phyloP scores from a whole-genome alignment of 2,113 vertebrate species.

The Hydrolagus affinis region DNA sequence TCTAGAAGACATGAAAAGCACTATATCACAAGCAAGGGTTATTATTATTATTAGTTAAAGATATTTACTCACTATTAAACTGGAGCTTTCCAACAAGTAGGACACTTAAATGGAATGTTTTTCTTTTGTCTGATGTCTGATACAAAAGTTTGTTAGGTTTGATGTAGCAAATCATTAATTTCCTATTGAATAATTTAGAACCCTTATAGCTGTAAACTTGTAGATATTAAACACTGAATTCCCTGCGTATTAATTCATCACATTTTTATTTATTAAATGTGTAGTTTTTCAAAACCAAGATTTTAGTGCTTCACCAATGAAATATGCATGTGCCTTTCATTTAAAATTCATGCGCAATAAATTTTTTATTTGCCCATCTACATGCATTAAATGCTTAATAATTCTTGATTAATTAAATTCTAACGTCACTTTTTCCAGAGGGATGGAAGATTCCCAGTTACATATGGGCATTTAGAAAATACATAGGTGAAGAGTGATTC shows the following conservation, averaged over 20 bases:
- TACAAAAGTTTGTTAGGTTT: slow-evolving; percentile 6
- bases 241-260: background rate
- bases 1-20: no score
- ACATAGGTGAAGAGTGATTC: no score
- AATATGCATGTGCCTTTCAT: slow-evolving; percentile 3
- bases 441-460: no score
- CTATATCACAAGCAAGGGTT: no score
- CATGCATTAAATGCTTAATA: background rate
- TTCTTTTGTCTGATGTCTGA: no score
- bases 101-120: background rate
- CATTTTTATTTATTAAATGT: slow-evolving; percentile 3
- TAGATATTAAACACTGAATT: background rate
- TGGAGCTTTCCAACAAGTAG: background rate
- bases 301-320: background rate
- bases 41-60: no score
- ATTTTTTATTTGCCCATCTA: slow-evolving; percentile 1
- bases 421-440: no score
- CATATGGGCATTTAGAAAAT: no score
- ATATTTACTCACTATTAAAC: background rate
- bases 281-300: slow-evolving; percentile 8
- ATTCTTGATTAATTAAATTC: background rate
- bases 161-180: background rate
- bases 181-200: background rate
- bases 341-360: background rate
- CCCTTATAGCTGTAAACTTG: background rate